Base-by-base conservation (phyloP, 2,888 invertebrate genomes). In the Timandra comae region DNA sequence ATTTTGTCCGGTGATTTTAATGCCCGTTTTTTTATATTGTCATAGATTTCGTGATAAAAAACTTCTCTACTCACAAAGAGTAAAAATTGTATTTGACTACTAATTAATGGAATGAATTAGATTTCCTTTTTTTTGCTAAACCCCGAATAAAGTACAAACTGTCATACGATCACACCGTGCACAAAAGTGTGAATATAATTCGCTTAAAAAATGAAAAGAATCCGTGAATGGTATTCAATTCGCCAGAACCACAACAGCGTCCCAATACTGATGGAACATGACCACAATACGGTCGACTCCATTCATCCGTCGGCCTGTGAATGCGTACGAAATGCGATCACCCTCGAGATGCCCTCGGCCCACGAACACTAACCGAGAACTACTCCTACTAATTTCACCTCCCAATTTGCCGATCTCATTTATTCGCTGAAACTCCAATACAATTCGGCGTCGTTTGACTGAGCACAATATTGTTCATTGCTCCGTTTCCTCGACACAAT, bases 371-470 rank as follows among this genome's bases (percentile, higher is more conserved):
- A 46, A 43, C 51, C 54, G 52, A 56, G 60, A 65, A 63, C 58
- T 61, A 64, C 67, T 63, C 64, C 67, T 66, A 71, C 70, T 69
- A 72, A 76, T 74, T 77, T 76, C 70, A 67, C 69, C 70, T 72
- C 58, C 65, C 67, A 67, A 75, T 71, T 75, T 68, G 74, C 76
- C 54, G 70, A 65, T 67, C 69, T 52, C 57, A 66, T 58, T 57
- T 49, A 48, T 52, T 54, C 43, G 41, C 30, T 27, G 29, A 34
- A 37, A 35, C 49, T 28, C 30, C 44, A 59, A 65, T 74, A 64
- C 58, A 78, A 76, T 57, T 71, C 78, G 78, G 78, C 46, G 40
- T 43, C 56, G 72, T 74, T 78, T 77, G 73, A 67, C 49, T 49
- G 35, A 41, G 51, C 50, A 64, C 66, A 66, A 72, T 72, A 59